phyloP scores from a whole-genome alignment of 2,113 vertebrate species.

The Orthochromis malagaraziensis region DNA sequence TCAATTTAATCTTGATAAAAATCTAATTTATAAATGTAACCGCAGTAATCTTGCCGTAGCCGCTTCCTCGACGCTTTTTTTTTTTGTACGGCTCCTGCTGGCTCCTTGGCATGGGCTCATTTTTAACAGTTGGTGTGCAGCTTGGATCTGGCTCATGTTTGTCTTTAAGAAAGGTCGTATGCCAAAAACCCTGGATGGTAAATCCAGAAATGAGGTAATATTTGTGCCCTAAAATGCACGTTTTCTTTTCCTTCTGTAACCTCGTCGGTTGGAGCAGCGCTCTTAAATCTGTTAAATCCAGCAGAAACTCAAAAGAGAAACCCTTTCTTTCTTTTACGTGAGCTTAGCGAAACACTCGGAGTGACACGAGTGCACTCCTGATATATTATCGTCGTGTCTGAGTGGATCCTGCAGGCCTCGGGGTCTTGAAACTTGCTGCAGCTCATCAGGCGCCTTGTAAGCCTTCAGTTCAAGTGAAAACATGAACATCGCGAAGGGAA shows the following conservation, averaged over 20 bases:
- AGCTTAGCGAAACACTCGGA: background rate
- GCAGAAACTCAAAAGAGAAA: background rate
- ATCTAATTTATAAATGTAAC: background rate
- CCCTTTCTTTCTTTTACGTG: background rate
- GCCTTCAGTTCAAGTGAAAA: constrained; percentile 52
- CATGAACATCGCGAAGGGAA: constrained; percentile 3
- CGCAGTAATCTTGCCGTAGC: background rate
- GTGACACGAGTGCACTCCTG: constrained; percentile 9
- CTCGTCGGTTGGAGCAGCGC: background rate
- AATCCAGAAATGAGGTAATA: background rate
- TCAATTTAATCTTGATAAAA: background rate
- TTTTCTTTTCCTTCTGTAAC: background rate
- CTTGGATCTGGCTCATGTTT: background rate
- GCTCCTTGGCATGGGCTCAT: background rate
- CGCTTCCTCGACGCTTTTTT: background rate
- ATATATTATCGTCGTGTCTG: background rate
- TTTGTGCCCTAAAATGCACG: background rate
- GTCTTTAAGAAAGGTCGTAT: background rate
- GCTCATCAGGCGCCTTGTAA: constrained; percentile 30
- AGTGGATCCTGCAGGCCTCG: constrained; percentile 22
- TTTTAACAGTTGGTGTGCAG: background rate
- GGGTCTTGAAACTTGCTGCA: constrained; percentile 34
- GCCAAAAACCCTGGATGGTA: background rate
- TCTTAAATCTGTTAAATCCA: background rate
- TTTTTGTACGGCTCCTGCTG: background rate